Percentiles rank a stretch among this genome's conserved stretches.
phyloP scores from a whole-genome alignment of 2,797 vertebrate genomes.

The Hippoglossus hippoglossus region DNA sequence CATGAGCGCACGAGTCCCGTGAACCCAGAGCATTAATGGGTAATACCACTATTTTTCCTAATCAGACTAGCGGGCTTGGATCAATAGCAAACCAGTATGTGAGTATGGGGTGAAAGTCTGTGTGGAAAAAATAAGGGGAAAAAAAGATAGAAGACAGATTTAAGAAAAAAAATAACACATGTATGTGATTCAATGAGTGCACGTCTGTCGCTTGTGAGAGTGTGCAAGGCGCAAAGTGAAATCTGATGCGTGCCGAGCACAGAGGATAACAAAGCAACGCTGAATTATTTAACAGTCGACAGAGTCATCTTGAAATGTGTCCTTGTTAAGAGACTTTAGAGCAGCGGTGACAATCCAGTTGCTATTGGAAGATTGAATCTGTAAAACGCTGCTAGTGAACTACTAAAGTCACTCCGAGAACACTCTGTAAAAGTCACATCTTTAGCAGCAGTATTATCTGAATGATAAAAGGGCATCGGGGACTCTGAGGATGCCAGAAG shows the following conservation, averaged over 20 bases:
- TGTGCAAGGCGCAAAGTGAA: slow-evolving; percentile 24
- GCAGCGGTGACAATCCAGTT: slow-evolving; percentile 50
- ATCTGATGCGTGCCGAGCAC: slow-evolving; percentile 28
- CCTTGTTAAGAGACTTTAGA: slow-evolving; percentile 60
- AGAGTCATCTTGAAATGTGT: slow-evolving; percentile 52
- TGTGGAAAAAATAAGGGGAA: slow-evolving; percentile 4
- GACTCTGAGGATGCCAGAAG: slow-evolving; percentile 12
- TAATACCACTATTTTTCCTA: slow-evolving; percentile 56
- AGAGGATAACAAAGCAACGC: slow-evolving; percentile 53
- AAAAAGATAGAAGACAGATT: slow-evolving; percentile 3
- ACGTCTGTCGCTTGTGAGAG: slow-evolving; percentile 22
- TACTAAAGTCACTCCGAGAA: slow-evolving; percentile 30
- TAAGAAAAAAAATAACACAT: slow-evolving; percentile 1
- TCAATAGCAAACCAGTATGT: slow-evolving; percentile 43
- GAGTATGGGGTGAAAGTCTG: neutral
- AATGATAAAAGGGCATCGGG: slow-evolving; percentile 5
- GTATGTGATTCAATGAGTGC: neutral
- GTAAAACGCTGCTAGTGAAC: slow-evolving; percentile 32
- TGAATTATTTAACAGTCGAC: slow-evolving; percentile 69
- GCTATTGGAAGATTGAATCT: slow-evolving; percentile 37
- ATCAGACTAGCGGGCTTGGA: slow-evolving; percentile 51
- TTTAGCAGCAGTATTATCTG: slow-evolving; percentile 11
- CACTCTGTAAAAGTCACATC: neutral
- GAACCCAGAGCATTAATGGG: slow-evolving; percentile 56
- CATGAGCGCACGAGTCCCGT: slow-evolving; percentile 64